Conservation (phyloP, 2,888 invertebrate species). For the Zhuqinia jingwanae region DNA sequence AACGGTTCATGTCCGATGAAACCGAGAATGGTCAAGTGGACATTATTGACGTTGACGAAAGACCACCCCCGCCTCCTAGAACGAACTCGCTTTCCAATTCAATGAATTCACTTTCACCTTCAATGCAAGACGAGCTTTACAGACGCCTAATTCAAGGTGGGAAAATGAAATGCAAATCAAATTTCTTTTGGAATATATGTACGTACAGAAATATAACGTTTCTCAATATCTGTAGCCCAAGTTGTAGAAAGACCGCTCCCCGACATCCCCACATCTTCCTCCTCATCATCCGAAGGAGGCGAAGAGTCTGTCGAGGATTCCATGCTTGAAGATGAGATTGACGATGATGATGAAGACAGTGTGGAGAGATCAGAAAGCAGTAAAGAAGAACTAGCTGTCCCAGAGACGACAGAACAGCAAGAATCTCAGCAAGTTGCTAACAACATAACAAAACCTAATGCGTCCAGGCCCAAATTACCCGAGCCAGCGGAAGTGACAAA, state of each 20-base stretch:
- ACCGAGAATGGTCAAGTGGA: constrained; percentile 70
- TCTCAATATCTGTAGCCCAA: constrained; percentile 40
- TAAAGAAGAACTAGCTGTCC: constrained; percentile 50
- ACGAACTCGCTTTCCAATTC: constrained; percentile 67
- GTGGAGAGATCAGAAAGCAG: constrained; percentile 64
- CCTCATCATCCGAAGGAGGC: too few relatives aligned
- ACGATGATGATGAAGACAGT: constrained; percentile 72
- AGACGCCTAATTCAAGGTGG: constrained; percentile 73
- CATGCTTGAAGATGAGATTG: constrained; percentile 65
- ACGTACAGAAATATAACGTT: too few relatives aligned
- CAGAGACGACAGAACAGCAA: neutral
- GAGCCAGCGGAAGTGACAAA: constrained; percentile 38
- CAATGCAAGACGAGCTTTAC: constrained; percentile 69
- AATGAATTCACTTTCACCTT: too few relatives aligned
- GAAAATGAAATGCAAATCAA: too few relatives aligned
- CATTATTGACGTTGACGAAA: constrained; percentile 69
- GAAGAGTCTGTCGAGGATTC: constrained; percentile 72
- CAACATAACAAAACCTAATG: too few relatives aligned
- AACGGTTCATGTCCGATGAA: constrained; percentile 76
- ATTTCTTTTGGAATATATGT: too few relatives aligned
- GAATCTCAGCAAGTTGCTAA: constrained; percentile 64
- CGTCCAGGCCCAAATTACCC: constrained; percentile 16
- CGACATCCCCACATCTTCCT: constrained; percentile 73
- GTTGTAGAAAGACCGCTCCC: constrained; percentile 73
- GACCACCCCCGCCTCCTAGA: constrained; percentile 69